phyloP scores from a whole-genome alignment of 2,888 invertebrate genomes.

The Dryadula phaetusa region DNA sequence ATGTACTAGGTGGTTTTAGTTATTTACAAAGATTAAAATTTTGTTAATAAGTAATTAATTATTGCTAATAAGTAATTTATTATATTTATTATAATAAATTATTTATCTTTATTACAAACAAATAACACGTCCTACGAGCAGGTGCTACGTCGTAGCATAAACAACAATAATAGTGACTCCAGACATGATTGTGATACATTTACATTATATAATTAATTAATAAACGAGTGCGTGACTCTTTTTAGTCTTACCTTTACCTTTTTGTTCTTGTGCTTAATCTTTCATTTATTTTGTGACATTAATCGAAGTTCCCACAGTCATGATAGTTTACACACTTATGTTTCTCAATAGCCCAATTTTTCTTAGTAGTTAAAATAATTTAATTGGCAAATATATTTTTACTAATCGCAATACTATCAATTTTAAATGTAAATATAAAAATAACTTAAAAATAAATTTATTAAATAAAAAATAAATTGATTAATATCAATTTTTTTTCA shows the following conservation, averaged over 20 bases:
- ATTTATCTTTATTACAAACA: neutral
- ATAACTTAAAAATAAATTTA: too few relatives aligned
- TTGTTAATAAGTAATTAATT: too few relatives aligned
- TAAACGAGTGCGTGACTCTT: neutral
- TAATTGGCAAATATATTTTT: too few relatives aligned
- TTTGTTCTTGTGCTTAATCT: neutral
- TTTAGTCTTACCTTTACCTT: neutral
- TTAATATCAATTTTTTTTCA: too few relatives aligned
- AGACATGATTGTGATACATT: too few relatives aligned
- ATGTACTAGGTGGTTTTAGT: too few relatives aligned
- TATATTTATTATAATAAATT: neutral
- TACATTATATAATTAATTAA: too few relatives aligned
- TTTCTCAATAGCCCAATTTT: neutral
- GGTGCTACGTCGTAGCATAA: slow-evolving; percentile 52
- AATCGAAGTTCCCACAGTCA: slow-evolving; percentile 15
- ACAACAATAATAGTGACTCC: neutral
- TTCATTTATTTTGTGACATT: neutral
- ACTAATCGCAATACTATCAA: too few relatives aligned
- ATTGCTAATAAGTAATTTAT: neutral
- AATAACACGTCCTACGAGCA: neutral
- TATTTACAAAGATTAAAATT: too few relatives aligned
- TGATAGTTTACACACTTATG: neutral
- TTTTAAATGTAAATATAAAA: too few relatives aligned
- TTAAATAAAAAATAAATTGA: too few relatives aligned
- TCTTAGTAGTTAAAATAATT: slow-evolving; percentile 10